Evolutionary conservation across 2,888 invertebrate genomes (phyloP), one percentile per base, ranked within the genome.

Genomic region (Oscheius sp.): DNA sequence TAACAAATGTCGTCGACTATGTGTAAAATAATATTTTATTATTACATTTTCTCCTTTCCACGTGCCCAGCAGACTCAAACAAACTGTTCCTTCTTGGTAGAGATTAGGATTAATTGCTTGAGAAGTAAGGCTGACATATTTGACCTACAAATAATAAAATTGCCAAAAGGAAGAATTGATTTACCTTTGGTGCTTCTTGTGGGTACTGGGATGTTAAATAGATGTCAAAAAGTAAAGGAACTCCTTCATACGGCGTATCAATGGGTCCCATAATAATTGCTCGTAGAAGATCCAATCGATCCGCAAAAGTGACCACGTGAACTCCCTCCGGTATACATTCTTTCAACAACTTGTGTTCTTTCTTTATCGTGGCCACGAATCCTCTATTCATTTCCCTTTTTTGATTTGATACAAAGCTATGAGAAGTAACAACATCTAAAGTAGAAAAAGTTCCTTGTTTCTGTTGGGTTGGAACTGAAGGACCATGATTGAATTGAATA

Each of bases 31-130:
- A 20, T 6, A 8, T 45, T 20, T 45, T 8, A 17, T 22, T 14
- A 32, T 32, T 54, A 54, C 54, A 26, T 57, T 62, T 22, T 36
- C 47, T 28, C 71, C 71, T 22, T 49, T 41, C 71, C 71, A 71
- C 9, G 71, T 71, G 9, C 71, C 71, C 17, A 71, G 65, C 51
- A 71, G 68, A 14, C 61, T 61, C 26, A 57, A 32, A 47, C 71
- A 71, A 45, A 71, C 68, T 26, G 65, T 68, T 22, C 71, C 71
- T 9, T 33, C 56, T 38, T 38, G 57, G 56, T 71, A 71, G 33
- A 71, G 68, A 30, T 71, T 71, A 2, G 71, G 71, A 56, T 71
- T 71, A n/a, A 71, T 68, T 22, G 68, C 68, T 38, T 65, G 56
- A 30, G 44, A 26, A 6, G 57, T 45, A n/a, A n/a, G 24, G 20